Percentiles rank a stretch among this genome's conserved stretches.
phyloP scores from a whole-genome alignment of 2,113 vertebrate genomes.

The Apeltes quadracus region DNA sequence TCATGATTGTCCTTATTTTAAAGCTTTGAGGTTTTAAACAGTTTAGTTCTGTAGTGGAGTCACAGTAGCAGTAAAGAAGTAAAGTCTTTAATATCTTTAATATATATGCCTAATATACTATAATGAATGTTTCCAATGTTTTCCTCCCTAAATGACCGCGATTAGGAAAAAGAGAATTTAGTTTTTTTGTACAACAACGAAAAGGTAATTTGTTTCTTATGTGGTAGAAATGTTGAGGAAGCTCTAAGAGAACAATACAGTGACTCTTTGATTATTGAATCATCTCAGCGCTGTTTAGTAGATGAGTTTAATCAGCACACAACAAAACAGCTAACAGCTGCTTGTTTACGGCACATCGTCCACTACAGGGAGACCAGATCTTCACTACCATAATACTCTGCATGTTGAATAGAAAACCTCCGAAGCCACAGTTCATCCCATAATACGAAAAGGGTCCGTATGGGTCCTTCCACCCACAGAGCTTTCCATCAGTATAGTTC shows the following conservation, averaged over 20 bases:
- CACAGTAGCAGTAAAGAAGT: neutral
- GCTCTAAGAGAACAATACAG: neutral
- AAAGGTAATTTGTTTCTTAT: neutral
- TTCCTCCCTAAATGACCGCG: neutral
- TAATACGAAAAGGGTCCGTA: too few relatives aligned
- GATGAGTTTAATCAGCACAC: constrained; percentile 26
- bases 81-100: too few relatives aligned
- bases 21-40: neutral
- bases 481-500: too few relatives aligned
- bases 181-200: too few relatives aligned
- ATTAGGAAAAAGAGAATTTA: neutral
- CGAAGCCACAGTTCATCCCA: too few relatives aligned
- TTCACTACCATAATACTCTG: too few relatives aligned
- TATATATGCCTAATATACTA: too few relatives aligned
- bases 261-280: neutral
- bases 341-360: too few relatives aligned
- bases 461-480: too few relatives aligned
- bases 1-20: neutral
- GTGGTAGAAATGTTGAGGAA: neutral
- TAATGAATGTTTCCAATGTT: neutral
- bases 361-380: too few relatives aligned
- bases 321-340: constrained; percentile 11
- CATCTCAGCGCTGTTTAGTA: constrained; percentile 7
- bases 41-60: neutral
- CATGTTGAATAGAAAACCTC: too few relatives aligned